Evolutionary conservation across 2,888 invertebrate species (phyloP).

Genomic region (Ophioninae sp.): DNA sequence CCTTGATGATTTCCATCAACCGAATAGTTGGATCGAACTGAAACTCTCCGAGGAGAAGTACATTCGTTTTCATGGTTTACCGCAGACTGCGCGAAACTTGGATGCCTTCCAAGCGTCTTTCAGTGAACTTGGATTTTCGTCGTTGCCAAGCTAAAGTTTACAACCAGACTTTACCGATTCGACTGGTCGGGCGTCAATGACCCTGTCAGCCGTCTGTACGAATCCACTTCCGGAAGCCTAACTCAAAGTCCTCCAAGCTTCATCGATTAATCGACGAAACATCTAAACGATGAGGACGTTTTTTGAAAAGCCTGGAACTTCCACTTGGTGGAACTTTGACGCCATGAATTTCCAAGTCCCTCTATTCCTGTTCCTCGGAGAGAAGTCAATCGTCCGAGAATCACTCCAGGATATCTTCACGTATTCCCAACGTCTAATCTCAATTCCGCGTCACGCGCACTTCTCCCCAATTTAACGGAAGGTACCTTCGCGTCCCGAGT

Average conservation of each 20-base stretch:
- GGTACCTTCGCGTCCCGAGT: slow-evolving; percentile 16
- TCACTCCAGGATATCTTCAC: slow-evolving; percentile 45
- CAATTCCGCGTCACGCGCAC: slow-evolving; percentile 44
- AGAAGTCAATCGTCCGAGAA: slow-evolving; percentile 51
- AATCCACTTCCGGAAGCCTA: slow-evolving; percentile 21
- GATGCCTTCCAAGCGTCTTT: slow-evolving; percentile 36
- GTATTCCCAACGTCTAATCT: slow-evolving; percentile 38
- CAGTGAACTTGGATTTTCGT: slow-evolving; percentile 29
- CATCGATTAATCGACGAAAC: slow-evolving; percentile 33
- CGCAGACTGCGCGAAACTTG: slow-evolving; percentile 28
- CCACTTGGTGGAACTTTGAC: slow-evolving; percentile 18
- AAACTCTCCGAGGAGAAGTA: neutral
- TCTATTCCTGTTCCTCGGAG: slow-evolving; percentile 12
- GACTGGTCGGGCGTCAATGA: slow-evolving; percentile 35
- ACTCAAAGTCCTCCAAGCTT: slow-evolving; percentile 28
- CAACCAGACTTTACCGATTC: slow-evolving; percentile 27
- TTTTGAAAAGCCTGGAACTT: slow-evolving; percentile 13
- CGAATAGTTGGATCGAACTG: no score
- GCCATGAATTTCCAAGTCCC: slow-evolving; percentile 31
- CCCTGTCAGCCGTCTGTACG: neutral
- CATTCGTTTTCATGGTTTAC: slow-evolving; percentile 29
- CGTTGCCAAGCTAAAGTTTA: slow-evolving; percentile 34
- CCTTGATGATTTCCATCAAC: no score
- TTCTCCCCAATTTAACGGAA: neutral
- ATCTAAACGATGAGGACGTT: slow-evolving; percentile 35